phyloP scores from a whole-genome alignment of 2,888 invertebrate species.

The Pseudeuparius sepicola region DNA sequence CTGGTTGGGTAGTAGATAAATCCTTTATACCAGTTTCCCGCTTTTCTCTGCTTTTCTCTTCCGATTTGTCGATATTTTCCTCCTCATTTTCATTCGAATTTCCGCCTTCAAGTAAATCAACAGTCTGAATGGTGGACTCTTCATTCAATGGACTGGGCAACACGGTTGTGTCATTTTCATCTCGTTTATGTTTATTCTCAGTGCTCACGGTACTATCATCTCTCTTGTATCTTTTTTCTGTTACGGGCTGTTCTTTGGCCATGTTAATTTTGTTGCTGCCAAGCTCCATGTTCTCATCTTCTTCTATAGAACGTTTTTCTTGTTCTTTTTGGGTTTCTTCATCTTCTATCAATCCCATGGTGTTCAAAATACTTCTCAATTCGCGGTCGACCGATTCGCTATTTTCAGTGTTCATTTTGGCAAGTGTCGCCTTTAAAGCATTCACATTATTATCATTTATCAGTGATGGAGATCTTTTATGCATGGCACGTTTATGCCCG shows the following conservation, averaged over 20 bases:
- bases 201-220: background rate
- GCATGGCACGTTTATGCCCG: background rate
- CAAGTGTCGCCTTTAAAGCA: slow-evolving; percentile 13
- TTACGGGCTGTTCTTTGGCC: slow-evolving; percentile 18
- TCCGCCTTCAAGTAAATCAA: no score
- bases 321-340: slow-evolving; percentile 21
- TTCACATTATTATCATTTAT: slow-evolving; percentile 12
- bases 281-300: slow-evolving; percentile 26
- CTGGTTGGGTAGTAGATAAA: no score
- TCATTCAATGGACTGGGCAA: slow-evolving; percentile 21
- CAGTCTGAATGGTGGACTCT: background rate
- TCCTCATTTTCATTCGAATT: background rate
- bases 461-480: slow-evolving; percentile 1
- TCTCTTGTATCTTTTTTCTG: slow-evolving; percentile 15
- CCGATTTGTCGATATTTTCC: slow-evolving; percentile 3
- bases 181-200: slow-evolving; percentile 7
- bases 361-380: slow-evolving; percentile 26
- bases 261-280: slow-evolving; percentile 25
- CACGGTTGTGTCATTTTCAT: slow-evolving; percentile 19
- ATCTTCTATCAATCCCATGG: slow-evolving; percentile 30
- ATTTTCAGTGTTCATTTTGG: slow-evolving; percentile 18
- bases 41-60: slow-evolving; percentile 6
- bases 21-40: slow-evolving; percentile 4
- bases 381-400: slow-evolving; percentile 25
- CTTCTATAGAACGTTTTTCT: slow-evolving; percentile 24